Evolutionary conservation across 2,797 vertebrate genomes (phyloP).

Genomic region (Pipistrellus kuhlii): DNA sequence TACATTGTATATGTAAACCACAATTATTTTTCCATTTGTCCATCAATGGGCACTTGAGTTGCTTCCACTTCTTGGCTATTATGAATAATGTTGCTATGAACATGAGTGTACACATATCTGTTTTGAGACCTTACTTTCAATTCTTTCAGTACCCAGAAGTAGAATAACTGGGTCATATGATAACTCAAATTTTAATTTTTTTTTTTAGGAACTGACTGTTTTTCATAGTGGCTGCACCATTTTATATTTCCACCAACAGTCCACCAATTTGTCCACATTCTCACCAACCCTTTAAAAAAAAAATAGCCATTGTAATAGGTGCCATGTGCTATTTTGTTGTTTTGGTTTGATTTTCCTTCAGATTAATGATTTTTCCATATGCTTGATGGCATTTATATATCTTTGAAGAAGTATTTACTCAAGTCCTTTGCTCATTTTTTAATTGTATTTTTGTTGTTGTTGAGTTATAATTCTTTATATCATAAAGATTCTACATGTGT

Average conservation of each 20-base stretch:
- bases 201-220: background rate
- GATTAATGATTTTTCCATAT: background rate
- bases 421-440: slow-evolving; percentile 4
- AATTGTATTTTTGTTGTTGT: background rate
- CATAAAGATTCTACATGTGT: background rate
- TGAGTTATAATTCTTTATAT: background rate
- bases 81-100: background rate
- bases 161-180: background rate
- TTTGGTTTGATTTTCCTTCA: slow-evolving; percentile 14
- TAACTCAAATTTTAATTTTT: slow-evolving; percentile 3
- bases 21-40: background rate
- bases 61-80: background rate
- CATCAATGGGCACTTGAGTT: background rate
- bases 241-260: background rate
- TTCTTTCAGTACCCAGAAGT: background rate
- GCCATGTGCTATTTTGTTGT: background rate
- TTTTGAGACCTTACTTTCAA: background rate
- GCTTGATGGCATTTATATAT: background rate
- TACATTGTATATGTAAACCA: background rate
- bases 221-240: background rate
- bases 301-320: background rate
- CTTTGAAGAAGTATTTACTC: background rate
- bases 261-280: background rate
- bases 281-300: background rate
- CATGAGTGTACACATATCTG: background rate